Percentiles rank a stretch among this genome's conserved stretches.
phyloP scores from a whole-genome alignment of 2,113 vertebrate genomes.

The Rhegmatorhina hoffmannsi region DNA sequence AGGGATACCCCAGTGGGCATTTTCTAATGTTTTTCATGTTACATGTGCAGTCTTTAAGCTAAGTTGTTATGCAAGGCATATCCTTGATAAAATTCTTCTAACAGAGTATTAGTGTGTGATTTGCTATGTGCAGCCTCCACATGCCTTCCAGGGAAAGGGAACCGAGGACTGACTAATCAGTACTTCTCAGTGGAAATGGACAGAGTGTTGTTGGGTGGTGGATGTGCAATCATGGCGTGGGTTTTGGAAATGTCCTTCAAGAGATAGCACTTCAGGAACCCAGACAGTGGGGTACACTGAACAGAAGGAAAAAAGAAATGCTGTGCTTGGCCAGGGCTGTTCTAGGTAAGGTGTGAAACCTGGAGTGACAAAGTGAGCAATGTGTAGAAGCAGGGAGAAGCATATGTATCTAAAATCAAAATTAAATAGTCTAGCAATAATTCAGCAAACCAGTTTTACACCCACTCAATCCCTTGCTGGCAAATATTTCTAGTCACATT shows the following conservation, averaged over 20 bases:
- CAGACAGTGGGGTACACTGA: background rate
- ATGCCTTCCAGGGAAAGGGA: background rate
- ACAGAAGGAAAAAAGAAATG: background rate
- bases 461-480: constrained; percentile 3
- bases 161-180: background rate
- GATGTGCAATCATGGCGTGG: background rate
- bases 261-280: background rate
- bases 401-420: background rate
- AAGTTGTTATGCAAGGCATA: background rate
- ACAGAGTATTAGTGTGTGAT: background rate
- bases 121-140: background rate
- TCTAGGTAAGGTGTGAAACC: background rate
- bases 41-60: background rate
- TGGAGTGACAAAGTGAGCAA: background rate
- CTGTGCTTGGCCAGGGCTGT: background rate
- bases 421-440: constrained; percentile 24
- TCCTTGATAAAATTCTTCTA: background rate
- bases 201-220: background rate
- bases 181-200: background rate
- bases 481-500: constrained; percentile 25
- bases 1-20: background rate
- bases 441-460: background rate
- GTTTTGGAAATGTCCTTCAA: background rate
- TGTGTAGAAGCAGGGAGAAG: background rate
- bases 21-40: background rate